Evolutionary conservation across 2,113 vertebrate species (phyloP), one percentile per base, ranked within the genome.

Genomic region (Arenaria interpres): DNA sequence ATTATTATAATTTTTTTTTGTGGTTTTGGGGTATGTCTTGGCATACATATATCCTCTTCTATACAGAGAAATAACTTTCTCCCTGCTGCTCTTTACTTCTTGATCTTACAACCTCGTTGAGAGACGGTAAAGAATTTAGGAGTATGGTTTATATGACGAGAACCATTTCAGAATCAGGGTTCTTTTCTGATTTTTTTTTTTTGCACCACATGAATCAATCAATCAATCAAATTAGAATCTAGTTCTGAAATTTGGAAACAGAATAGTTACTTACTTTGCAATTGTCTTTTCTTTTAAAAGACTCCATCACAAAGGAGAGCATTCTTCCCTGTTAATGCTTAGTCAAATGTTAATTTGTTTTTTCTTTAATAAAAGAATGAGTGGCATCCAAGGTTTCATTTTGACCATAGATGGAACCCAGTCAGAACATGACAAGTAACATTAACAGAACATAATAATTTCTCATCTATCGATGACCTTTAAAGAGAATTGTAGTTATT

Each of bases 381-480:
- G 14, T 95, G 75, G 43, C 46, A 95, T 71, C 48, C 19, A 10
- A 83, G 19, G 43, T 88, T 96, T 88, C 19, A 25, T 96, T 97
- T 97, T 86, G 92, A 62, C 56, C 73, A 97, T 95, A 85, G 77
- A 94, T 85, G 89, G 90, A 97, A 96, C 57, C 85, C 57, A 93
- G 83, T 89, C 59, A 95, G 96, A 96, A 97, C 96, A 96, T 97
- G 97, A 97, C 84, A 97, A 96, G 96, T 88, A 96, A 94, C 96
- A 97, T 98, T 98, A 98, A 97, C 33, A 97, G 93, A 96, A 74
- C 54, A 88, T 93, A 96, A 97, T 97, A 96, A 89, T 95, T 97
- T 97, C 95, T 97, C 97, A 97, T 98, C 92, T 98, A 91, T 96
- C 83, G 81, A 96, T 98, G 98, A 99, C 98, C 98, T 99, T 99